Base-by-base conservation (phyloP, 1,140 invertebrate genomes). In the Rhagoletis pomonella region DNA sequence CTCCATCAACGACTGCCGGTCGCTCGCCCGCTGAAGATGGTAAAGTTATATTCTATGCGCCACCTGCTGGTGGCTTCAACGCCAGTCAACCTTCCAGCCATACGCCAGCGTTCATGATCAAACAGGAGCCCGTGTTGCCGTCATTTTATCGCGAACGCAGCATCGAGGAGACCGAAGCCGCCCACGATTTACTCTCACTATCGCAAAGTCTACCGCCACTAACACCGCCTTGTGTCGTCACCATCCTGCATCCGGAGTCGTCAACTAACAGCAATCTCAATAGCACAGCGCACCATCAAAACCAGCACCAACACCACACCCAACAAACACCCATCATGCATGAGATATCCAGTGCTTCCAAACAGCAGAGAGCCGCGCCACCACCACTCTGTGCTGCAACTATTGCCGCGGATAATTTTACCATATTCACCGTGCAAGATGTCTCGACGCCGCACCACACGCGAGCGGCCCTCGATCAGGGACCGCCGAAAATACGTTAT, bases 171-270 rank as follows among this genome's bases (percentile, higher is more conserved):
- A 97, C 96, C 1, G 97, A 97, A 93, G 97, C 96, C 4, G 97
- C 97, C 1, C 97, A 97, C 90, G 97, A 97, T 90, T 94, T 97
- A n/a, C 93, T 97, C 17, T 97, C 97, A 87, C 93, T 97, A 12
- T 97, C 96, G 3, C 95, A 97, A 87, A 97, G 96, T 62, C 90
- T 97, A 86, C 97, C 96, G 0, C 96, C 96, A 0, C 93, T 97
- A 12, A 95, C 96, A 47, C 95, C 95, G 0, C 96, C 96, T 0
- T 94, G 95, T 69, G 94, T 96, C 86, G 94, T 95, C 19, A 94
- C 94, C 86, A 94, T 95, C 50, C 94, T 94, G 88, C 93, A 94
- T 86, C 90, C 93, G 19, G 90, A 93, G 81, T 5, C 81, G 62
- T 67, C 50, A 60, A 73, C 55, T 42, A 64, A 50, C 73, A 6